Evolutionary conservation across 2,888 invertebrate species (phyloP).

Genomic region (Latrodectus hesperus): DNA sequence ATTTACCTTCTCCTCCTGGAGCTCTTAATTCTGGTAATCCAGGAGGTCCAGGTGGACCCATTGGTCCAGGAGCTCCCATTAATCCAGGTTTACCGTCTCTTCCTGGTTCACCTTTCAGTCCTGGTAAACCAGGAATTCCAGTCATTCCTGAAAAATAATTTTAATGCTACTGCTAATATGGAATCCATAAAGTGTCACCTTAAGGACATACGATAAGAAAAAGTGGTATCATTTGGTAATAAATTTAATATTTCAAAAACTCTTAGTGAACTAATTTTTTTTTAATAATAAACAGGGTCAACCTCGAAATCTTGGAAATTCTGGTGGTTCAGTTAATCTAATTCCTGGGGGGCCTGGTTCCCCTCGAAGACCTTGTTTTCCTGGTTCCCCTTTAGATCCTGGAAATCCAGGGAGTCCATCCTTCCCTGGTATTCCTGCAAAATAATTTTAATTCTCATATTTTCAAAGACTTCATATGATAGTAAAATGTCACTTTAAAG

Average conservation of each 20-base stretch:
- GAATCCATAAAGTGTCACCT: no score
- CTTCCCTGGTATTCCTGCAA: no score
- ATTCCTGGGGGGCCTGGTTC: constrained; percentile 15
- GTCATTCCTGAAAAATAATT: constrained; percentile 20
- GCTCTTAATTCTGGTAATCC: constrained; percentile 49
- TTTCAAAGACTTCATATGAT: no score
- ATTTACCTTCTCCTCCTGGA: constrained; percentile 52
- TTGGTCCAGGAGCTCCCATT: constrained; percentile 40
- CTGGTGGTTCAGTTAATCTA: constrained; percentile 45
- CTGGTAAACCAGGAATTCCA: constrained; percentile 56
- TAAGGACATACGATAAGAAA: no score
- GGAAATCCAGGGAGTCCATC: no score
- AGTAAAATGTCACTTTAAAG: no score
- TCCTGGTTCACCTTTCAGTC: constrained; percentile 55
- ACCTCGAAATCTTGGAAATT: constrained; percentile 56
- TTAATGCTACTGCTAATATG: no score
- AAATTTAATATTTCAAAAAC: no score
- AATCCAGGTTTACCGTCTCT: constrained; percentile 43
- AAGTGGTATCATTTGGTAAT: no score
- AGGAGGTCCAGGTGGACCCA: constrained; percentile 55
- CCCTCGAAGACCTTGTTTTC: no score
- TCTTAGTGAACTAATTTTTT: background rate
- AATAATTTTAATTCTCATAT: no score
- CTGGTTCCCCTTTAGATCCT: no score
- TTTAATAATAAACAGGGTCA: constrained; percentile 26